These are phyloP conservation scores for Hippolais icterina DNA, from an alignment of 2,113 vertebrate species.

Conservation along the genomic window DNA sequence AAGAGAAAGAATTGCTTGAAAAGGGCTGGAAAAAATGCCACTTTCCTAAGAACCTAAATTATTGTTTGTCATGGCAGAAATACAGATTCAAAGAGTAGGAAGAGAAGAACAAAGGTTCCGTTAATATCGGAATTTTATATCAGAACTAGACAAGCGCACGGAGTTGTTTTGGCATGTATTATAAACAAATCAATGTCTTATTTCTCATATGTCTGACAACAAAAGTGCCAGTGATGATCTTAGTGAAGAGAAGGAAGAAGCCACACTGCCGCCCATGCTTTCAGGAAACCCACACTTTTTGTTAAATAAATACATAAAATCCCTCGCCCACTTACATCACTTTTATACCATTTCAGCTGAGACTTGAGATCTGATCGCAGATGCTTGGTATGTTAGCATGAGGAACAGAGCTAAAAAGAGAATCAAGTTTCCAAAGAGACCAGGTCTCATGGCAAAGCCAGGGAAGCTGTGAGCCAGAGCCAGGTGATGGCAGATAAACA, in stretches of 20 bases:
- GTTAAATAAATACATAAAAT: not conserved
- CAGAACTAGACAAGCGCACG: not conserved
- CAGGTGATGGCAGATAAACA: not conserved
- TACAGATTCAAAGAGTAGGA: not conserved
- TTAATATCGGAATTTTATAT: not conserved
- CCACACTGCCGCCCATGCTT: not conserved
- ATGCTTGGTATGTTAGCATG: not conserved
- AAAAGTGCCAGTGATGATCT: not conserved
- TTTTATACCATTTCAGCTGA: not conserved
- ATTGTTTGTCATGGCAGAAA: not conserved
- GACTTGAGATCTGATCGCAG: not conserved
- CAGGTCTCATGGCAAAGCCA: not conserved
- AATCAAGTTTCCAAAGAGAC: not conserved
- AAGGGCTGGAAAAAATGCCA: not conserved
- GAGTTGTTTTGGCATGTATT: not conserved
- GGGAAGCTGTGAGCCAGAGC: not conserved
- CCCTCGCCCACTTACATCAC: not conserved
- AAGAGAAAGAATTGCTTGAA: not conserved
- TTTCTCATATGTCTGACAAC: not conserved
- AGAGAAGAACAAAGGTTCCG: not conserved
- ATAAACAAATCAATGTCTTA: not conserved
- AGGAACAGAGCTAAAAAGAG: not conserved
- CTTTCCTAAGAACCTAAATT: not conserved
- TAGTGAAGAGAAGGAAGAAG: not conserved
- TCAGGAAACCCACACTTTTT: not conserved